Conservation (phyloP, 2,888 invertebrate species). For the Drosophila falleni region DNA sequence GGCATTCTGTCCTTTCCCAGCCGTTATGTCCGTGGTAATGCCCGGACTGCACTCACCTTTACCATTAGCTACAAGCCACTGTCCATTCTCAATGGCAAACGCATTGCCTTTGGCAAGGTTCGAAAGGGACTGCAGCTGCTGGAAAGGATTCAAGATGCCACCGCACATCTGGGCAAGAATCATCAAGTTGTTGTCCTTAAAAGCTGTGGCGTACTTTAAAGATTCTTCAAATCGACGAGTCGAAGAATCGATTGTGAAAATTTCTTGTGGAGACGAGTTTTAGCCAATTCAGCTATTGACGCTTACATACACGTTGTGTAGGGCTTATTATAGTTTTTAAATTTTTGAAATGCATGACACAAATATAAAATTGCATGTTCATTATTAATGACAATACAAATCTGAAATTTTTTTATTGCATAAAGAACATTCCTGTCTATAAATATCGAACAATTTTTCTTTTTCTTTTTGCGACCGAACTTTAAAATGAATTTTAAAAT, state of each 20-base stretch:
- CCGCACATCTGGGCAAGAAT: conserved; percentile 66
- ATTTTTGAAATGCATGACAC: not conserved
- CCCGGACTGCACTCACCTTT: conserved; percentile 71
- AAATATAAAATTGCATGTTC: conserved; percentile 40
- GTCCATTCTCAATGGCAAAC: conserved; percentile 81
- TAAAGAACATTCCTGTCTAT: not conserved
- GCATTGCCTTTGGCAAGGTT: conserved; percentile 83
- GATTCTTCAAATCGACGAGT: not conserved
- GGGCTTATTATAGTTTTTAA: conserved; percentile 12
- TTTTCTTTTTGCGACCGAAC: no score
- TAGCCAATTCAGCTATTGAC: not conserved
- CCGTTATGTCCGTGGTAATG: conserved; percentile 79
- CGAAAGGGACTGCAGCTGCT: conserved; percentile 77
- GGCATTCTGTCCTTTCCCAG: conserved; percentile 81
- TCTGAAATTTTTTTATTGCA: not conserved
- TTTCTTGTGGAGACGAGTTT: conserved; percentile 5
- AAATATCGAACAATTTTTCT: no score
- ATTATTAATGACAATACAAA: not conserved
- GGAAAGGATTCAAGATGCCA: conserved; percentile 72
- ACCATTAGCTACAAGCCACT: conserved; percentile 83
- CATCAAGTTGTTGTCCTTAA: conserved; percentile 70
- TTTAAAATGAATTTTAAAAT: no score
- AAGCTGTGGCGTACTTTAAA: conserved; percentile 74
- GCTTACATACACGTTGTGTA: not conserved
- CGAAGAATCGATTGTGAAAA: conserved; percentile 1